Base-by-base conservation (phyloP, 2,888 invertebrate genomes). In the Meliscaeva auricollis region DNA sequence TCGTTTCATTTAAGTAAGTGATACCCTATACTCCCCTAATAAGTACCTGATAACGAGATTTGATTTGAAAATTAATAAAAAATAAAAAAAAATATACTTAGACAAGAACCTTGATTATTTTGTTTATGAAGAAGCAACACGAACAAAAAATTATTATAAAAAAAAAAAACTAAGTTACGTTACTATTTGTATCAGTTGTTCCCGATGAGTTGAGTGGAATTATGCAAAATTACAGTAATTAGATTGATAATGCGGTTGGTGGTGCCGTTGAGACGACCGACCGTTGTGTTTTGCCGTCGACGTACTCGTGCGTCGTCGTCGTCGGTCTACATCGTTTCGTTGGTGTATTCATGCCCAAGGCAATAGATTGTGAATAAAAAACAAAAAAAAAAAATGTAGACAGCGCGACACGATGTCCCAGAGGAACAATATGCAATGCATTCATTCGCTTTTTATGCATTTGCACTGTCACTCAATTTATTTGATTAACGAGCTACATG, bases 381-480 rank as follows among this genome's bases (percentile, higher is more conserved):
- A 9, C 35, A 35, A 35, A 6, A 35, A 35, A 35, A 35, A 32
- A 32, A 38, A 52, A 60, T 54, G 52, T 58, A 66, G 58, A 68
- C 62, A 38, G 26, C 41, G 26, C 26, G 35, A 60, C 54, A 56
- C 26, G 30, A 74, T 44, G 74, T 70, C 50, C 52, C 74, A 70
- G 58, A 66, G 79, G 69, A 79, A 79, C 83, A 83, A 83, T 64
- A 64, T 83, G 74, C 79, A 83, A 64, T 79, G 74, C 79, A 83
- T 62, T 83, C 79, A 83, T 68, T 79, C 79, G 58, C 44, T 74
- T 83, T 81, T 74, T 74, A 69, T 83, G 69, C 79, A 70, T 69
- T 32, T 50, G 50, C 83, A 83, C 83, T 79, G 79, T 83, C 83
- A 83, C 69, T 83, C 83, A 83, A 83, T 83, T 83, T 83, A 83